Evolutionary conservation across 2,888 invertebrate species (phyloP).

Genomic region (Argyresthia goedartella): DNA sequence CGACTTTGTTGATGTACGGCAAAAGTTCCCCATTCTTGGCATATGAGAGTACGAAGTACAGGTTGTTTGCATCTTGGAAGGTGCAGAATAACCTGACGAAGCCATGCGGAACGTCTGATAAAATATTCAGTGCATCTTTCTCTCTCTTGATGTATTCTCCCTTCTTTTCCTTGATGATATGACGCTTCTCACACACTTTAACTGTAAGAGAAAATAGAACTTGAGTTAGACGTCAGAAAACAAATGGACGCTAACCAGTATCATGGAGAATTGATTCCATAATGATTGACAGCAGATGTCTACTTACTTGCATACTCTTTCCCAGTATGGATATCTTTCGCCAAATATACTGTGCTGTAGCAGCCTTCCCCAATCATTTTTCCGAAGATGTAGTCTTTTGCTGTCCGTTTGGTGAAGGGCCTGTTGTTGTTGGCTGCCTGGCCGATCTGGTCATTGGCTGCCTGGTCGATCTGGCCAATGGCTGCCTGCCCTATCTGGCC

Average conservation of each 20-base stretch:
- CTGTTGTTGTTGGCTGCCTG: slow-evolving; percentile 30
- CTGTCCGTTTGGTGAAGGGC: slow-evolving; percentile 74
- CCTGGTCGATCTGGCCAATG: slow-evolving; percentile 24
- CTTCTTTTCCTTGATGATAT: slow-evolving; percentile 94
- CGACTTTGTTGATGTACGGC: slow-evolving; percentile 91
- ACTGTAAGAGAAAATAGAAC: slow-evolving; percentile 72
- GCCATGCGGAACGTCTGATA: slow-evolving; percentile 85
- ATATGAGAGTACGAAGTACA: slow-evolving; percentile 96
- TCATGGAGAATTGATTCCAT: too few relatives aligned
- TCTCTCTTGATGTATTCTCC: slow-evolving; percentile 93
- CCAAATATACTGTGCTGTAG: slow-evolving; percentile 95
- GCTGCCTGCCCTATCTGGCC: slow-evolving; percentile 30
- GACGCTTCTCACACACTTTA: slow-evolving; percentile 97
- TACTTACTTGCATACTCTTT: slow-evolving; percentile 95
- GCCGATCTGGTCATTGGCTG: slow-evolving; percentile 30
- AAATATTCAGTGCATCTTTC: slow-evolving; percentile 91
- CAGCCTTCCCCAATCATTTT: slow-evolving; percentile 97
- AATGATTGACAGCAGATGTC: neutral
- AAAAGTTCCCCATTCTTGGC: slow-evolving; percentile 96
- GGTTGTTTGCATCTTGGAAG: slow-evolving; percentile 92
- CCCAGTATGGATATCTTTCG: slow-evolving; percentile 89
- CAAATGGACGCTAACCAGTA: too few relatives aligned
- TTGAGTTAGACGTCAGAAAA: too few relatives aligned
- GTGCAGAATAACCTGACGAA: slow-evolving; percentile 96
- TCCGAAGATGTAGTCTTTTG: slow-evolving; percentile 95